phyloP scores from a whole-genome alignment of 2,888 invertebrate genomes.

The Hypercompe scribonia region DNA sequence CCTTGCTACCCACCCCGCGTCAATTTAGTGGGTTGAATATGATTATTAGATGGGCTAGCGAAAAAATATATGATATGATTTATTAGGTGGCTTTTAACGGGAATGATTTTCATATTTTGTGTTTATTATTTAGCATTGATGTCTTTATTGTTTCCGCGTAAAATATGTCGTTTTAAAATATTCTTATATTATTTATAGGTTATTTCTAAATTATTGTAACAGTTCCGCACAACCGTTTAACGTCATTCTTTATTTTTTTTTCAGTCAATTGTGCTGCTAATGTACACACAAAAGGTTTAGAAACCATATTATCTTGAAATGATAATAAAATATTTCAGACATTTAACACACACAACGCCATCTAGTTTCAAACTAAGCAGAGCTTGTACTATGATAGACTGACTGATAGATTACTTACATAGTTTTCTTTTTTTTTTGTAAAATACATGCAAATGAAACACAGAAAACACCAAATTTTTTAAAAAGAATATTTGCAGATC shows the following conservation, averaged over 20 bases:
- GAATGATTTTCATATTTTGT: conserved; percentile 13
- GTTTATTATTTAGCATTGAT: conserved; percentile 3
- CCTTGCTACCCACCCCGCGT: conserved; percentile 64
- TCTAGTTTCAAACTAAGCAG: no score
- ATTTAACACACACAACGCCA: no score
- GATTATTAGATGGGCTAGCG: conserved; percentile 60
- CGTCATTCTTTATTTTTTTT: neutral
- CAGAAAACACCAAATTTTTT: no score
- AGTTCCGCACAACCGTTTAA: neutral
- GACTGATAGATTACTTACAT: no score
- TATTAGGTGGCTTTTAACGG: conserved; percentile 28
- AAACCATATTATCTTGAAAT: no score
- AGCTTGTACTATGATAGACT: no score
- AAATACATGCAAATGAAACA: no score
- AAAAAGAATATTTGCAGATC: no score
- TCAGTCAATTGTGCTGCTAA: neutral
- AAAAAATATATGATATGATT: conserved; percentile 57
- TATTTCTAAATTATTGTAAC: neutral
- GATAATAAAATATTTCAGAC: no score
- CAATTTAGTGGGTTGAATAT: conserved; percentile 61
- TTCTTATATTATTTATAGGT: neutral
- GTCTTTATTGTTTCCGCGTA: conserved; percentile 21
- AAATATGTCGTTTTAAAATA: neutral
- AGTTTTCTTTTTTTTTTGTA: no score
- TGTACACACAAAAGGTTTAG: no score